Base-by-base conservation (phyloP, 2,113 vertebrate genomes). In the Scytalopus superciliaris region DNA sequence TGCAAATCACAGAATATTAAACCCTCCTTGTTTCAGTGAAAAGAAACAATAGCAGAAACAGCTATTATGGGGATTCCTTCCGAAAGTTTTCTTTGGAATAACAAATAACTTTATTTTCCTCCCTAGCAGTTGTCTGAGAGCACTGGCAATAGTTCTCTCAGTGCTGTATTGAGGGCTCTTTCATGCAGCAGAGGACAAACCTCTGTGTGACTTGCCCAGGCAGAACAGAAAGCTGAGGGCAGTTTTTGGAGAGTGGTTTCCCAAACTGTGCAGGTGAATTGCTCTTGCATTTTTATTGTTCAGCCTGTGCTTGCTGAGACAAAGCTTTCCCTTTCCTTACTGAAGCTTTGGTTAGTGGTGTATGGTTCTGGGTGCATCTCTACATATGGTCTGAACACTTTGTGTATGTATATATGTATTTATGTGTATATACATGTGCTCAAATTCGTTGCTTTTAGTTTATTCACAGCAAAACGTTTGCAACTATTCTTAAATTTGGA, bases 401-500 rank as follows among this genome's bases (percentile, higher is more conserved):
- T 35, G 23, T 10, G 14, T 25, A 19, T 7, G 3, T 19, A 10
- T 3, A 19, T 3, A 23, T 24, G 19, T 7, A 3, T 19, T 5
- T 2, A 2, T 19, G 6, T 6, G 6, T 24, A 7, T 19, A 13
- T 4, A 39, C 19, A 21, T 6, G 28, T 37, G n/a, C n/a, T 23
- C 23, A 17, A 25, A 37, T 25, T 35, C n/a, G n/a, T 45, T 53
- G 12, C 37, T 84, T 77, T 42, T 19, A 10, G 16, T 75, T 72
- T 35, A 30, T 28, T 72, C 9, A 16, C 4, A 57, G 19, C 14
- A 66, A 82, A 74, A 31, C 53, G 31, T 37, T 93, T 69, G 27
- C 28, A 31, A 10, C 19, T 72, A 3, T 76, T 72, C 27, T 92
- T 87, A 67, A 84, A 39, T 13, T 40, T n/a, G n/a, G n/a, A n/a